A percentile compares a stretch with the other conserved stretches of the same genome.
phyloP scores from a whole-genome alignment of 1,140 invertebrate species.

The Drosophila kohkoa region DNA sequence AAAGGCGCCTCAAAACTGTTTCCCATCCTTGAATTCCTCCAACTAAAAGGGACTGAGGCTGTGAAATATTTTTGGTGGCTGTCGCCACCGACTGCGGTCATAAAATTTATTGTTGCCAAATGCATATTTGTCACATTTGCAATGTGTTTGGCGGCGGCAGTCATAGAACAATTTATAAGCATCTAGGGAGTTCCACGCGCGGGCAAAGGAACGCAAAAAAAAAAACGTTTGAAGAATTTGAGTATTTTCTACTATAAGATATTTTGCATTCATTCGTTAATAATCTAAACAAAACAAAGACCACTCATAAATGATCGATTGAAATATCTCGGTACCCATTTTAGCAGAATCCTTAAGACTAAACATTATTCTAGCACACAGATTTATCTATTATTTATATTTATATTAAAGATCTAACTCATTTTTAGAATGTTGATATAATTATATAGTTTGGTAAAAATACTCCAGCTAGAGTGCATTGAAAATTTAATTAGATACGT shows the following conservation, averaged over 20 bases:
- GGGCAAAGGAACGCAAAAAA: neutral
- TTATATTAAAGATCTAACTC: too few species aligned
- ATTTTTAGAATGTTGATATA: too few species aligned
- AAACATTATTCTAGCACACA: too few species aligned
- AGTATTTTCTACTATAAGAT: neutral
- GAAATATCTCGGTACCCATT: too few species aligned
- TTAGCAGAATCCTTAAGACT: too few species aligned
- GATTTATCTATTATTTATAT: too few species aligned
- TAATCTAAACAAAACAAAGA: neutral
- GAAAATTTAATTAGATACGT: too few species aligned
- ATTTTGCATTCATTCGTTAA: neutral
- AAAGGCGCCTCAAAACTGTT: conserved; percentile 26
- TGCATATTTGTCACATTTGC: conserved; percentile 82
- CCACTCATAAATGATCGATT: too few species aligned
- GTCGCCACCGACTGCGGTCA: conserved; percentile 69
- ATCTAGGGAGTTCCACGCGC: conserved; percentile 60
- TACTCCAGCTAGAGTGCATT: too few species aligned
- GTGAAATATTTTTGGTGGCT: conserved; percentile 75
- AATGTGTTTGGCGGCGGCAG: conserved; percentile 73
- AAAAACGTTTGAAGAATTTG: neutral
- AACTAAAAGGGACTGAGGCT: conserved; percentile 5
- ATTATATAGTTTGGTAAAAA: too few species aligned
- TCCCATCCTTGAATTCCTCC: neutral
- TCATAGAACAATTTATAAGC: conserved; percentile 79
- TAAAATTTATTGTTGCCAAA: conserved; percentile 80